Evolutionary conservation across 2,888 invertebrate species (phyloP).

Genomic region (Drosophila ustulata): DNA sequence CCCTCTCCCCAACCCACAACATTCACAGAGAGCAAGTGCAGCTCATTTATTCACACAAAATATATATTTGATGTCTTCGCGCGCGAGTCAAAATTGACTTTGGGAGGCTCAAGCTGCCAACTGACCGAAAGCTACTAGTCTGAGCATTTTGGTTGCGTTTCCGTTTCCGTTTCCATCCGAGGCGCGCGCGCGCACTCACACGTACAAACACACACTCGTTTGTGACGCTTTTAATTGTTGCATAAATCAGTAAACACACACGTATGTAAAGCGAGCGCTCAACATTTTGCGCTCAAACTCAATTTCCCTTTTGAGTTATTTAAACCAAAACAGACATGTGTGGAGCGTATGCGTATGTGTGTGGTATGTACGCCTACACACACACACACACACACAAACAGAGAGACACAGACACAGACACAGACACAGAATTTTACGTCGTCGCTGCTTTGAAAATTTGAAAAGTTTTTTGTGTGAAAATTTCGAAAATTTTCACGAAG

Average conservation of each 20-base stretch:
- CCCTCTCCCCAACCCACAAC: background rate
- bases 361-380: constrained; percentile 40
- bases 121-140: constrained; percentile 42
- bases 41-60: constrained; percentile 6
- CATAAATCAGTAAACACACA: constrained; percentile 68
- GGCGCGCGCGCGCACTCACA: constrained; percentile 39
- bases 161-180: constrained; percentile 60
- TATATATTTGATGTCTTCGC: constrained; percentile 13
- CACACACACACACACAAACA: constrained; percentile 3
- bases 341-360: constrained; percentile 20
- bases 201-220: constrained; percentile 2
- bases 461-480: constrained; percentile 79
- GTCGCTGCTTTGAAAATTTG: constrained; percentile 69
- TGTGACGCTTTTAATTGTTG: constrained; percentile 70
- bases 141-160: constrained; percentile 65
- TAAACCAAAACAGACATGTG: constrained; percentile 56
- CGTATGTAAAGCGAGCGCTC: constrained; percentile 44
- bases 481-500: constrained; percentile 77
- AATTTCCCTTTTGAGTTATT: constrained; percentile 78
- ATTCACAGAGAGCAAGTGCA: background rate
- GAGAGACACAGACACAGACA: constrained; percentile 5
- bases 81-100: constrained; percentile 15
- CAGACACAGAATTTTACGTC: constrained; percentile 32
- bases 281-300: constrained; percentile 72
- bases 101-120: constrained; percentile 9